Evolutionary conservation across 2,113 vertebrate species (phyloP).

Genomic region (Ochotona curzoniae): DNA sequence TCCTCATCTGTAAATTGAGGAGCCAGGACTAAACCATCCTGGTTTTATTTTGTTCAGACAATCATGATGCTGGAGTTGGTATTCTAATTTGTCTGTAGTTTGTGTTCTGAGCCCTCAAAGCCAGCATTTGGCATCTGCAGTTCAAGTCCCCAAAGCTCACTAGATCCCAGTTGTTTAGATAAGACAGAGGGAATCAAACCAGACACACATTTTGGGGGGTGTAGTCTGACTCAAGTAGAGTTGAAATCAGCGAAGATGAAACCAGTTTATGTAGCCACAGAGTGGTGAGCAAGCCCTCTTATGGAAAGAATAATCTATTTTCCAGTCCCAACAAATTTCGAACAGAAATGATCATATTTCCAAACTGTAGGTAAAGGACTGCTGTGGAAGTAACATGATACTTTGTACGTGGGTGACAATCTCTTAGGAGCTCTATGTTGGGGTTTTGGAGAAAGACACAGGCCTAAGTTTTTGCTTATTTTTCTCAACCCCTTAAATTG

Average conservation of each 20-base stretch:
- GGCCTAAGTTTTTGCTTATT: constrained; percentile 83
- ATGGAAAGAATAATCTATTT: constrained; percentile 86
- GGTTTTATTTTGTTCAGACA: not conserved
- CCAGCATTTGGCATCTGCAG: not conserved
- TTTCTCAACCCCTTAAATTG: constrained; percentile 82
- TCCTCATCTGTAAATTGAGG: not conserved
- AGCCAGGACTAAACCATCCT: not conserved
- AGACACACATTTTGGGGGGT: constrained; percentile 38
- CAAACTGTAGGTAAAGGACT: constrained; percentile 86
- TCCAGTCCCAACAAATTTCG: constrained; percentile 86
- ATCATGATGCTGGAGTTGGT: not conserved
- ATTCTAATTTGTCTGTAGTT: constrained; percentile 25
- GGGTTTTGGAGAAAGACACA: constrained; percentile 80
- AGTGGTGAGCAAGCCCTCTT: constrained; percentile 75
- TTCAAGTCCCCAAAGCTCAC: not conserved
- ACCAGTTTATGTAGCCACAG: constrained; percentile 68
- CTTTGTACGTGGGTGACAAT: constrained; percentile 83
- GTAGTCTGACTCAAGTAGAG: not conserved
- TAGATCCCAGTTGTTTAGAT: not conserved
- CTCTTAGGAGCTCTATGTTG: constrained; percentile 83
- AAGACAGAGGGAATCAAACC: constrained; percentile 37
- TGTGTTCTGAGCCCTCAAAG: not conserved
- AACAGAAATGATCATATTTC: constrained; percentile 85
- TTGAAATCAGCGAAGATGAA: constrained; percentile 63
- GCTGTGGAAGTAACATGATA: constrained; percentile 82